Percentiles rank a stretch among this genome's conserved stretches.
Conservation (phyloP, 2,113 vertebrate genomes). For the Melanostigma gelatinosum region DNA sequence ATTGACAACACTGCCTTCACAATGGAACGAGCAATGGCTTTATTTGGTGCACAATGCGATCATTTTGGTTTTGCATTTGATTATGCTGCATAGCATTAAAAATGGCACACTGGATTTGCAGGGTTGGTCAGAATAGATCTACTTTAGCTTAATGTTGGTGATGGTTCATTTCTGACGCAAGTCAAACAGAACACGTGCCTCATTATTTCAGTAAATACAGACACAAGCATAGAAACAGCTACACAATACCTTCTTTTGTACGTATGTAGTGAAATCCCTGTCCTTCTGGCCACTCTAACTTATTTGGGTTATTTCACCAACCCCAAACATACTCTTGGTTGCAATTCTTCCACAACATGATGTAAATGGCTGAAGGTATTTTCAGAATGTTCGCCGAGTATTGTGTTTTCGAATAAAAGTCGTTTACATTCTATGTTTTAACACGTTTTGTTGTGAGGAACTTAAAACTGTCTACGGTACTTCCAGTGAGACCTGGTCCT, state of each 20-base stretch:
- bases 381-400: neutral
- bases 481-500: neutral
- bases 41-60: neutral
- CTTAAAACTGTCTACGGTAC: neutral
- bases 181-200: constrained; percentile 43
- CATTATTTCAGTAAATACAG: constrained; percentile 24
- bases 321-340: neutral
- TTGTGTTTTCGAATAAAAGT: neutral
- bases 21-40: neutral
- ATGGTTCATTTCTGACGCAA: constrained; percentile 48
- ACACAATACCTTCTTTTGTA: neutral
- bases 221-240: constrained; percentile 31
- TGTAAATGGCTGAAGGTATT: neutral
- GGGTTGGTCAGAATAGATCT: constrained; percentile 32
- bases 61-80: neutral
- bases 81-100: neutral
- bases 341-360: neutral
- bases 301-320: neutral
- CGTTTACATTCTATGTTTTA: neutral
- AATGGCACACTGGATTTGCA: constrained; percentile 47
- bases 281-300: neutral
- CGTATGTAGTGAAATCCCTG: neutral
- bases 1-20: neutral
- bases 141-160: constrained; percentile 50
- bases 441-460: neutral